Percentiles rank a stretch among this genome's conserved stretches.
Evolutionary conservation across 1,140 invertebrate genomes (phyloP).

Genomic region (Drosophila rhopaloa): DNA sequence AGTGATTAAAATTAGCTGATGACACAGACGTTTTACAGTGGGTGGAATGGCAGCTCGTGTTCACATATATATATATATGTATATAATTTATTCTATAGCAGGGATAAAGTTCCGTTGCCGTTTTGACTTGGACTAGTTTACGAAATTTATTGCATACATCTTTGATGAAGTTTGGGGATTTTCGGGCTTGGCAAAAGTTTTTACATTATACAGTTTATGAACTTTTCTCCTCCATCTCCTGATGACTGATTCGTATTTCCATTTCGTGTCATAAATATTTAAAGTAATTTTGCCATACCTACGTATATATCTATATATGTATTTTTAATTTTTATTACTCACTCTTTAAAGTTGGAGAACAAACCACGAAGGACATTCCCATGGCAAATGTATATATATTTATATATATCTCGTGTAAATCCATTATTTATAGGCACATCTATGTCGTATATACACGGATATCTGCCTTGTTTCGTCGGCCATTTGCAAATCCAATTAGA

Average conservation of each 20-base stretch:
- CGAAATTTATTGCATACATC: constrained; percentile 25
- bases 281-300: not conserved
- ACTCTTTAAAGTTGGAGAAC: constrained; percentile 19
- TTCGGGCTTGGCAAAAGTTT: constrained; percentile 27
- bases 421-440: constrained; percentile 44
- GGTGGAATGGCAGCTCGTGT: no score
- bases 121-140: constrained; percentile 19
- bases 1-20: constrained; percentile 38
- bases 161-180: constrained; percentile 40
- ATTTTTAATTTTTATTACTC: constrained; percentile 11
- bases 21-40: not conserved
- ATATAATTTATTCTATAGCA: constrained; percentile 1
- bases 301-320: not conserved
- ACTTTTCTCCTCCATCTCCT: constrained; percentile 10
- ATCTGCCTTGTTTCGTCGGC: constrained; percentile 29
- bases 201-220: constrained; percentile 46
- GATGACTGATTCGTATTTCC: constrained; percentile 37
- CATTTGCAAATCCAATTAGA: constrained; percentile 67
- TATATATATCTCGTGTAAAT: constrained; percentile 6
- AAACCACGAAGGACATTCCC: constrained; percentile 10
- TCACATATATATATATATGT: not conserved
- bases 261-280: constrained; percentile 51
- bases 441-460: constrained; percentile 10
- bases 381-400: not conserved
- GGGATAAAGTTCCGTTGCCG: constrained; percentile 6